Conservation (phyloP, 2,888 invertebrate genomes). For the Stenotaenia linearis region DNA sequence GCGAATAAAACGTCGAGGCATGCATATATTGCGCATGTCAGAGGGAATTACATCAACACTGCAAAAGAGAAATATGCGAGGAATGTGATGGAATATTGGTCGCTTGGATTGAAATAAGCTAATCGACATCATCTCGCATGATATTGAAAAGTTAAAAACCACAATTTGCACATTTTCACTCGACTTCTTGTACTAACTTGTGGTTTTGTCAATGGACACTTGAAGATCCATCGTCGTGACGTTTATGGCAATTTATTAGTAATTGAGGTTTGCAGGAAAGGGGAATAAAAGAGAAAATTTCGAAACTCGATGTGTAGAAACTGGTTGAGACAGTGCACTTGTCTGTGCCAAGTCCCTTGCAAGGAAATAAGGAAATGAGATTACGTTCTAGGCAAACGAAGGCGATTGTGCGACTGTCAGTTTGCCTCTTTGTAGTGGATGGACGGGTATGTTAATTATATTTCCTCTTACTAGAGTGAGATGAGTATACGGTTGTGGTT, state of each 20-base stretch:
- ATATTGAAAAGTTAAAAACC: neutral
- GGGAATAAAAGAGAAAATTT: neutral
- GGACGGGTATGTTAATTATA: neutral
- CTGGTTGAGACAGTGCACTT: neutral
- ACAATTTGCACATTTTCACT: neutral
- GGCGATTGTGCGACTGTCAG: neutral
- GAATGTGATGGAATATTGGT: conserved; percentile 3
- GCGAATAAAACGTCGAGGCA: neutral
- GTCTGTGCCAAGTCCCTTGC: neutral
- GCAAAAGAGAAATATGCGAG: neutral
- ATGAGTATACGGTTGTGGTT: neutral
- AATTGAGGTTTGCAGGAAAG: neutral
- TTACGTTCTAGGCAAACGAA: neutral
- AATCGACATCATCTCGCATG: neutral
- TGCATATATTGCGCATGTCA: neutral
- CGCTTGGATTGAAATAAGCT: neutral
- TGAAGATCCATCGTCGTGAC: neutral
- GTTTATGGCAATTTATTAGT: neutral
- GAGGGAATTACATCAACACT: neutral
- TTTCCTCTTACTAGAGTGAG: neutral
- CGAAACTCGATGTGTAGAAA: neutral
- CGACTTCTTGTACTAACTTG: neutral
- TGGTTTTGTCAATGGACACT: neutral
- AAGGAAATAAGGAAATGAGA: neutral
- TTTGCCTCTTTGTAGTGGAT: neutral